Evolutionary conservation across 23 tunicate species (phyloP).

Genomic region (Diplosoma virens): DNA sequence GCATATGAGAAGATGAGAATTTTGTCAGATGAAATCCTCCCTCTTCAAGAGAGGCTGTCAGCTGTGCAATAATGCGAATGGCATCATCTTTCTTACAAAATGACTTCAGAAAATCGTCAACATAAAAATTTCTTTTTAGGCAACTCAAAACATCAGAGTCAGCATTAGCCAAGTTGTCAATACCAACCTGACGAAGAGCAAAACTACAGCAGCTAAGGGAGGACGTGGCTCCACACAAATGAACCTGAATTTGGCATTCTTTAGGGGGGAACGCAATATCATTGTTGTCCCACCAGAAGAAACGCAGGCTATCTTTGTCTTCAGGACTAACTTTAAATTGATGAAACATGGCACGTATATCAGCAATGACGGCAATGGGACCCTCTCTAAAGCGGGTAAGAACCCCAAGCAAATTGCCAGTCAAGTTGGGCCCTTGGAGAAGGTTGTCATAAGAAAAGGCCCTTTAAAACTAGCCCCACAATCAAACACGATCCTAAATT

Average conservation of each 20-base stretch:
- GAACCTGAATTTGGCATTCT: not conserved
- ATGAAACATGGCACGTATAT: not conserved
- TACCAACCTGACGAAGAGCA: not conserved
- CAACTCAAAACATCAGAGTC: not conserved
- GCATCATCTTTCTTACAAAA: not conserved
- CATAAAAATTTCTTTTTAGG: not conserved
- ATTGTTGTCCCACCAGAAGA: not conserved
- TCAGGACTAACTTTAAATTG: not conserved
- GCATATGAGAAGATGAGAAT: too few species aligned
- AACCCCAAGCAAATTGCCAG: not conserved
- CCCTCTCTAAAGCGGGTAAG: not conserved
- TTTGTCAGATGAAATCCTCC: not conserved
- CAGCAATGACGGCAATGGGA: not conserved
- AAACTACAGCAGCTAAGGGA: not conserved
- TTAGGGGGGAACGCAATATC: not conserved
- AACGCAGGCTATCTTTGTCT: not conserved
- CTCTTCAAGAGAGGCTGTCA: not conserved
- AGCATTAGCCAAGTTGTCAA: not conserved
- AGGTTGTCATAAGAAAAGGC: not conserved
- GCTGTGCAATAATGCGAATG: not conserved
- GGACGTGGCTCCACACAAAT: not conserved
- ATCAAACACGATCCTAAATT: not conserved
- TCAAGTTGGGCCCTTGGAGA: not conserved
- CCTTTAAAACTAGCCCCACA: not conserved
- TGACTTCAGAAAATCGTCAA: not conserved